Percentiles rank a stretch among this genome's conserved stretches.
Evolutionary conservation across 2,888 invertebrate species (phyloP).

Genomic region (Blomia tropicalis): DNA sequence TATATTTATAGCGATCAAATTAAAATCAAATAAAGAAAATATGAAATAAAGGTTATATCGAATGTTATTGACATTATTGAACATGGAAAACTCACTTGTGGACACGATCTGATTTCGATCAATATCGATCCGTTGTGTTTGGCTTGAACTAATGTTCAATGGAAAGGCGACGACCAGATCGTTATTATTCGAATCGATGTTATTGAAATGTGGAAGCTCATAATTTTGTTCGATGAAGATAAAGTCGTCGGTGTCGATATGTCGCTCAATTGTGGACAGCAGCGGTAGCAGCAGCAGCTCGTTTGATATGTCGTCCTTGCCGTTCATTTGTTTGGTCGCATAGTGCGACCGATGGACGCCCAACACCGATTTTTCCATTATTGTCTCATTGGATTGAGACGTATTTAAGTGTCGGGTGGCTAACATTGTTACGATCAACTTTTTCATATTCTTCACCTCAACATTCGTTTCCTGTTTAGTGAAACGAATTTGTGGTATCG

Average conservation of each 20-base stretch:
- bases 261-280: not conserved
- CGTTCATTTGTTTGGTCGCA: not conserved
- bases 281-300: no score
- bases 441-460: constrained; percentile 28
- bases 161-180: not conserved
- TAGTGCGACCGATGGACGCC: constrained; percentile 25
- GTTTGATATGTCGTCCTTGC: not conserved
- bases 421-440: constrained; percentile 28
- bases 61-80: no score
- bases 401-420: constrained; percentile 27
- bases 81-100: no score
- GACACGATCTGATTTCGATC: not conserved
- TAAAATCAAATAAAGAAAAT: not conserved
- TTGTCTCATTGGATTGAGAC: constrained; percentile 21
- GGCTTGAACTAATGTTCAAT: not conserved
- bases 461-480: constrained; percentile 26
- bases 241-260: constrained; percentile 2
- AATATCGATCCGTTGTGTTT: not conserved
- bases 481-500: constrained; percentile 29
- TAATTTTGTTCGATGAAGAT: constrained; percentile 6
- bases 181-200: no score
- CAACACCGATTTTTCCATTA: constrained; percentile 21
- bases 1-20: not conserved
- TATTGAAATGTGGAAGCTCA: no score
- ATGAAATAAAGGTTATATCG: not conserved